A percentile compares a stretch with the other conserved stretches of the same genome.
phyloP scores from a whole-genome alignment of 2,797 vertebrate species.

The Salmo trutta region DNA sequence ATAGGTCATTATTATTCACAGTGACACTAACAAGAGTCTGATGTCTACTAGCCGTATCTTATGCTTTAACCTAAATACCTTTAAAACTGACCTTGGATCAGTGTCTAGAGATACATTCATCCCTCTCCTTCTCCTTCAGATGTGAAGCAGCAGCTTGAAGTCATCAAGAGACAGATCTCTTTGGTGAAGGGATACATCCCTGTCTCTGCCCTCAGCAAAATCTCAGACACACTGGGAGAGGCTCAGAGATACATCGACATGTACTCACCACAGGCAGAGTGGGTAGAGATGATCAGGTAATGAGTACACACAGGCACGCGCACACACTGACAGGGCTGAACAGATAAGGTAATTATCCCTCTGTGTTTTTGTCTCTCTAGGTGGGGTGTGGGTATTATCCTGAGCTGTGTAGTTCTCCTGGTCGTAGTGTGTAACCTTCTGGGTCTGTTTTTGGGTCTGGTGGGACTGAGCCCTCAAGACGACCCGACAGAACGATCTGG shows the following conservation, averaged over 20 bases:
- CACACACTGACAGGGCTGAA: not conserved
- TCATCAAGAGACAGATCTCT: conserved; percentile 61
- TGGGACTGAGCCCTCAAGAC: conserved; percentile 65
- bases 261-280: not conserved
- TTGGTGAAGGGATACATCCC: conserved; percentile 31
- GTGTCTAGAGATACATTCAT: not conserved
- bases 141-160: conserved; percentile 53
- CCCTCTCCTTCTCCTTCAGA: conserved; percentile 53
- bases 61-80: no score
- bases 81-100: no score
- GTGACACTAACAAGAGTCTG: no score
- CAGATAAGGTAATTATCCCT: not conserved
- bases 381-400: conserved; percentile 56
- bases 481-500: conserved; percentile 76
- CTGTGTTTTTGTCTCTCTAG: conserved; percentile 56
- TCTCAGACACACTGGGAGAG: not conserved
- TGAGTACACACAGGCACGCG: not conserved
- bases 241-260: not conserved
- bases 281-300: conserved; percentile 56
- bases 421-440: conserved; percentile 80
- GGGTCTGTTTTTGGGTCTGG: conserved; percentile 79
- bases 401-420: conserved; percentile 82
- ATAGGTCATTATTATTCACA: no score
- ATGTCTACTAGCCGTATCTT: no score
- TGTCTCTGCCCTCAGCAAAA: conserved; percentile 19